Percentiles rank a stretch among this genome's conserved stretches.
Conservation (phyloP, 2,113 vertebrate species). For the Tychaedon coryphoeus region DNA sequence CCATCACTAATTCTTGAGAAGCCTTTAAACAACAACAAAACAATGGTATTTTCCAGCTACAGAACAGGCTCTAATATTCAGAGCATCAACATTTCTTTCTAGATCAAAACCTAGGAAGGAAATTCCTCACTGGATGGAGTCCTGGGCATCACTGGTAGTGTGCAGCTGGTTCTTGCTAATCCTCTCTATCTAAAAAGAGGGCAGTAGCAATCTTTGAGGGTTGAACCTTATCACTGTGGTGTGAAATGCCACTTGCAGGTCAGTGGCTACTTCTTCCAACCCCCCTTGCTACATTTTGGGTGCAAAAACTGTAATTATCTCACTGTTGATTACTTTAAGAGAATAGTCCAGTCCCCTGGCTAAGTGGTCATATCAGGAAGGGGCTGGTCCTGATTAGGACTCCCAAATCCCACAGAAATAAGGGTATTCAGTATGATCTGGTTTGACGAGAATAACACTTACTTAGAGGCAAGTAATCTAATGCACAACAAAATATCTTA, state of each 20-base stretch:
- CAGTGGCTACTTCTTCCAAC: not conserved
- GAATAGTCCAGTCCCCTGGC: not conserved
- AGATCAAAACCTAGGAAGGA: not conserved
- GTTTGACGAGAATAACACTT: not conserved
- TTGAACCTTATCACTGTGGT: not conserved
- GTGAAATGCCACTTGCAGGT: not conserved
- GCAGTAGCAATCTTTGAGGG: constrained; percentile 27
- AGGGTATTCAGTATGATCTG: not conserved
- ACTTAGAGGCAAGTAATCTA: not conserved
- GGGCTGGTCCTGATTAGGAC: not conserved
- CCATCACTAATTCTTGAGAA: not conserved
- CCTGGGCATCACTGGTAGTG: too few relatives aligned
- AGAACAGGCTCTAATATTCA: not conserved
- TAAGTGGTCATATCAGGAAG: not conserved
- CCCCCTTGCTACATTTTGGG: not conserved
- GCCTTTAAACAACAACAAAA: not conserved
- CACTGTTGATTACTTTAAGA: not conserved
- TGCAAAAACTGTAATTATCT: not conserved
- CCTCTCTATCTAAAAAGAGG: constrained; percentile 16
- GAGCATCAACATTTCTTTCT: not conserved
- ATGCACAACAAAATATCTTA: not conserved
- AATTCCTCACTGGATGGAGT: not conserved
- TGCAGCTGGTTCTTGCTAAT: not conserved
- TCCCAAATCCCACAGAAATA: not conserved
- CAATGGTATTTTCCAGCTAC: not conserved